Evolutionary conservation across 2,113 vertebrate species (phyloP), one percentile per base, ranked within the genome.

Genomic region (Pseudopipra pipra): DNA sequence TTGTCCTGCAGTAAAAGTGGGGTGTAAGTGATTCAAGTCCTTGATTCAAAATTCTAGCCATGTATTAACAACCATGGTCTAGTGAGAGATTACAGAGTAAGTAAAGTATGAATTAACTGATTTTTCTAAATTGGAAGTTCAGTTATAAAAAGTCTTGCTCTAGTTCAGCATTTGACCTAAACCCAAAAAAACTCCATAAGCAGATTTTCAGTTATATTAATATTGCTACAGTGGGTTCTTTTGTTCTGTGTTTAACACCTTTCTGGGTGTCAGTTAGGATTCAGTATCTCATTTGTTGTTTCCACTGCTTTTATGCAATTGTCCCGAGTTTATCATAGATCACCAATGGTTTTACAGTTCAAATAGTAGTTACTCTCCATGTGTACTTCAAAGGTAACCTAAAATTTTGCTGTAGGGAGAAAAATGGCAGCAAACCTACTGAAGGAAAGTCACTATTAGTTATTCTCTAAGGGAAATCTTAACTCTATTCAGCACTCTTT

Each of bases 161-260:
- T 85, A 33, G 31, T 30, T 70, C 67, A 66, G 65, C 41, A 54
- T 87, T 88, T 94, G 85, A 88, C 75, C 89, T 94, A 93, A 85
- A 95, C 37, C 51, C 3, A 47, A 76, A 92, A 66, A 70, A 55
- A 18, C 21, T 84, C 39, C 9, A 2, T 96, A 96, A 97, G 90
- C 59, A 92, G 92, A 94, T 95, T 91, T 77, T 58, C 80, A 61
- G 68, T 54, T 75, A 67, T 8, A 25, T 54, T 91, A 84, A 56
- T 17, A n/a, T 76, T 93, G 19, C 55, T 61, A 93, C 90, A 94
- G 61, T 87, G 63, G 52, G 59, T 84, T 91, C 86, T 96, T 95
- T 97, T 97, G 89, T 96, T 95, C 71, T 58, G 33, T 89, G 88
- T 96, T 96, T 88, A 94, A 94, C 52, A 74, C 28, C 21, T 76